These are phyloP conservation scores for Rhodophaea formosa DNA, from an alignment of 2,888 invertebrate genomes.

Conservation along the genomic window DNA sequence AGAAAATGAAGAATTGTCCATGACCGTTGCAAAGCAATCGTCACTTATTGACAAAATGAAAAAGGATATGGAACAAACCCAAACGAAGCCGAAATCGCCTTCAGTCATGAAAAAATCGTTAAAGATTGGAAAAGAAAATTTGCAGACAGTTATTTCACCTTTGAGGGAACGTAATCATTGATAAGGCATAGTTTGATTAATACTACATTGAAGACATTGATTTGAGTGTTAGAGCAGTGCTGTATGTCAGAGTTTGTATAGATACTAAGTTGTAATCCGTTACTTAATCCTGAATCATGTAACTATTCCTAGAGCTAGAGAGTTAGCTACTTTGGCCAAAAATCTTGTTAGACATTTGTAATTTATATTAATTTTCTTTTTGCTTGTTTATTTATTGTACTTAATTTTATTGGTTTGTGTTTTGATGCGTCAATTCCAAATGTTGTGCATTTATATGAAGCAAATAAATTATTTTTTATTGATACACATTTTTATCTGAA, in stretches of 20 bases:
- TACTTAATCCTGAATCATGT: not conserved
- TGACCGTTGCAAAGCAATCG: slow-evolving; percentile 68
- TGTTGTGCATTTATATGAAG: slow-evolving; percentile 3
- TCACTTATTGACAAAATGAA: slow-evolving; percentile 71
- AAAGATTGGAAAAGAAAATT: slow-evolving; percentile 72
- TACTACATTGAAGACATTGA: too few species aligned
- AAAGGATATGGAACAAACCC: slow-evolving; percentile 59
- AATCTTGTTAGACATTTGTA: slow-evolving; percentile 12
- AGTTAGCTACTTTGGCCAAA: not conserved
- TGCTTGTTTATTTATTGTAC: slow-evolving; percentile 29
- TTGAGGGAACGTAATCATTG: slow-evolving; percentile 69
- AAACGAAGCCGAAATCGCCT: slow-evolving; percentile 65
- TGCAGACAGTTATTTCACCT: slow-evolving; percentile 65
- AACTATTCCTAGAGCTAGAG: not conserved
- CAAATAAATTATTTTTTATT: not conserved
- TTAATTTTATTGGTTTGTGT: slow-evolving; percentile 11
- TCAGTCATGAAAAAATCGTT: slow-evolving; percentile 58
- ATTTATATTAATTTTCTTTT: slow-evolving; percentile 18
- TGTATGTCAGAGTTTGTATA: too few species aligned
- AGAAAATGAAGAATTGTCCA: slow-evolving; percentile 70
- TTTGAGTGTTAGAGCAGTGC: too few species aligned
- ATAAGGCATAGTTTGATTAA: slow-evolving; percentile 17
- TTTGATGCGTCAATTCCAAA: slow-evolving; percentile 18
- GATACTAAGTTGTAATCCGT: not conserved
- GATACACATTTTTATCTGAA: not conserved